Evolutionary conservation across 2,888 invertebrate species (phyloP).

Genomic region (Andricus curvator): DNA sequence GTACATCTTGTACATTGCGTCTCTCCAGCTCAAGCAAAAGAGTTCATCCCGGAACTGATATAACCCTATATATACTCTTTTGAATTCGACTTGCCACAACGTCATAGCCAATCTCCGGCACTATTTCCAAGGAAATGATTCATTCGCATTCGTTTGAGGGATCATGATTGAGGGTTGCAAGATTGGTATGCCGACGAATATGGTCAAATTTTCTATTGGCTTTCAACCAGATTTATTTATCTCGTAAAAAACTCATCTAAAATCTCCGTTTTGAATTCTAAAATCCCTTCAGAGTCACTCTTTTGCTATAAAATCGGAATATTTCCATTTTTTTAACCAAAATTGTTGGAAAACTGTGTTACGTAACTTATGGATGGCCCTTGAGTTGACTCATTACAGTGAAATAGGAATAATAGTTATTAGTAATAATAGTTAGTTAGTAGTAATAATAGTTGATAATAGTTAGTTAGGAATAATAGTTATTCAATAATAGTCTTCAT

Average conservation of each 20-base stretch:
- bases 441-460: too few relatives aligned
- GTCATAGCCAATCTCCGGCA: constrained; percentile 57
- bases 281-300: not conserved
- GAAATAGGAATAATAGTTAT: too few relatives aligned
- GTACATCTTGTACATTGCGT: constrained; percentile 54
- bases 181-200: constrained; percentile 1
- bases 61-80: constrained; percentile 16
- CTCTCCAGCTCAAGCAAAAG: constrained; percentile 25
- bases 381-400: too few relatives aligned
- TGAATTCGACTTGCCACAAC: constrained; percentile 42
- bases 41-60: constrained; percentile 27
- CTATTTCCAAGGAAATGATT: constrained; percentile 58
- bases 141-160: constrained; percentile 45
- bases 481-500: too few relatives aligned
- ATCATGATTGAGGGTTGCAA: constrained; percentile 25
- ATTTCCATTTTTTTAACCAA: too few relatives aligned
- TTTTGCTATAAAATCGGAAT: too few relatives aligned
- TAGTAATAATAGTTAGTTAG: too few relatives aligned
- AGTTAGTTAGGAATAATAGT: too few relatives aligned
- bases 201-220: constrained; percentile 1
- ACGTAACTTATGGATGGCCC: too few relatives aligned
- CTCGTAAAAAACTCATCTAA: not conserved
- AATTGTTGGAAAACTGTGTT: too few relatives aligned
- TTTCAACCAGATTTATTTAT: constrained; percentile 9
- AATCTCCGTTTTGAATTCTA: not conserved